A percentile compares a stretch with the other conserved stretches of the same genome.
phyloP scores from a whole-genome alignment of 2,113 vertebrate genomes.

The Panthera uncia region DNA sequence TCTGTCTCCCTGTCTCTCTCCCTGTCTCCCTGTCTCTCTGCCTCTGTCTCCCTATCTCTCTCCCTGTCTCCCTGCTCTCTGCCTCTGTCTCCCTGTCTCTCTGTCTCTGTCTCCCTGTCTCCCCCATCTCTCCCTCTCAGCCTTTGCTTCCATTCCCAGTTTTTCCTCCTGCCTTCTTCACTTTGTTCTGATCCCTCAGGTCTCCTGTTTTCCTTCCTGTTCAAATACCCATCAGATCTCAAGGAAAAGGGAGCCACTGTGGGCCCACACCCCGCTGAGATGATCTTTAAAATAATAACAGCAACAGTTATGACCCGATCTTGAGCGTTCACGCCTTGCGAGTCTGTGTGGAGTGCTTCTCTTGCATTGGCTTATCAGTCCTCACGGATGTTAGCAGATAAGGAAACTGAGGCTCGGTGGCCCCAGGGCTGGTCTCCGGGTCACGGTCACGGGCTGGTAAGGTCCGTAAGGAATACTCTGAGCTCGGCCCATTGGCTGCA shows the following conservation, averaged over 20 bases:
- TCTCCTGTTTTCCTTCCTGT: not conserved
- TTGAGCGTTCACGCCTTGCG: fast-evolving
- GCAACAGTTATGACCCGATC: fast-evolving
- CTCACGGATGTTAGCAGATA: fast-evolving
- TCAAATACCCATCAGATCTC: not conserved
- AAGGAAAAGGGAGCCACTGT: not conserved
- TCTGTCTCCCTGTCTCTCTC: fast-evolving
- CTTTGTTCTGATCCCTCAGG: not conserved
- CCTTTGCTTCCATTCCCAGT: not conserved
- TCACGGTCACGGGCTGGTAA: not conserved
- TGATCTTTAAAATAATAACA: not conserved
- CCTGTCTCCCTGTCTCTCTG: too few relatives aligned
- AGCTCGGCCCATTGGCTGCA: not conserved
- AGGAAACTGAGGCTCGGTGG: not conserved
- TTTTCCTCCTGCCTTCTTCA: not conserved
- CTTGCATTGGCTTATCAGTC: not conserved
- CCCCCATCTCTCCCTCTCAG: too few relatives aligned
- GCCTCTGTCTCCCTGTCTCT: not conserved
- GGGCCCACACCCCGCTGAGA: not conserved
- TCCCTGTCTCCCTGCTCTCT: not conserved
- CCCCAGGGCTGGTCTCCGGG: not conserved
- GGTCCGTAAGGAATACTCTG: not conserved
- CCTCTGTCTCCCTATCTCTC: not conserved
- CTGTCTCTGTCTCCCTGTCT: not conserved
- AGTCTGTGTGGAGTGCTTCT: fast-evolving